Evolutionary conservation across 2,888 invertebrate species (phyloP), one percentile per base, ranked within the genome.

Genomic region (Margaritifera margaritifera): DNA sequence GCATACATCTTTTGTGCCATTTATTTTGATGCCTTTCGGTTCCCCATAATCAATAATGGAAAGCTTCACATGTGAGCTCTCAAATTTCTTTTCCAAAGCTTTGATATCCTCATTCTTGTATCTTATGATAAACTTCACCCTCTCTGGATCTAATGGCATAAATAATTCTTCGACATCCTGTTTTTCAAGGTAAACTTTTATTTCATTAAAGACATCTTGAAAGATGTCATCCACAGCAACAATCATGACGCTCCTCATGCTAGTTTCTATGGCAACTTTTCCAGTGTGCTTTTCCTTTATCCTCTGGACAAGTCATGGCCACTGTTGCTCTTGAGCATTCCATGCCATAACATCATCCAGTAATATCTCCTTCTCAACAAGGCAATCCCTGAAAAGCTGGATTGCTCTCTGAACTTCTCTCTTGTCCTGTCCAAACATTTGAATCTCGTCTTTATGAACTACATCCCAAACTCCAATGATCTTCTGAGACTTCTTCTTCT

Each of bases 401-500:
- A 60, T 56, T 25, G 64, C 66, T 42, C 11, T 51, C 20, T 66
- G 52, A 1, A 67, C 27, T 22, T 72, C 69, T 24, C 53, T 56
- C 5, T 57, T 59, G 18, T 42, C 69, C 19, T 58, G 69, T 24
- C 72, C 69, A 61, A 67, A 72, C 66, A 72, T 52, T 22, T 57
- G 50, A 15, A 72, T 52, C n/a, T 55, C 60, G 18, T 58, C 42
- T 4, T 60, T 57, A 61, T 50, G 50, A 4, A 25, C 24, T 24
- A 64, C 64, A 59, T 72, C 67, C 72, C 72, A 72, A 6, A 72
- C 62, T n/a, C 66, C 67, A 27, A 69, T 51, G 8, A 72, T 27
- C 15, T 66, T 42, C 22, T 62, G 54, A 19, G 55, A 51, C 18
- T 22, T 62, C 20, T 67, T 22, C 24, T 57, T 42, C 22, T 25